A percentile compares a stretch with the other conserved stretches of the same genome.
phyloP scores from a whole-genome alignment of 1,140 invertebrate genomes.

The Drosophila persimilis region DNA sequence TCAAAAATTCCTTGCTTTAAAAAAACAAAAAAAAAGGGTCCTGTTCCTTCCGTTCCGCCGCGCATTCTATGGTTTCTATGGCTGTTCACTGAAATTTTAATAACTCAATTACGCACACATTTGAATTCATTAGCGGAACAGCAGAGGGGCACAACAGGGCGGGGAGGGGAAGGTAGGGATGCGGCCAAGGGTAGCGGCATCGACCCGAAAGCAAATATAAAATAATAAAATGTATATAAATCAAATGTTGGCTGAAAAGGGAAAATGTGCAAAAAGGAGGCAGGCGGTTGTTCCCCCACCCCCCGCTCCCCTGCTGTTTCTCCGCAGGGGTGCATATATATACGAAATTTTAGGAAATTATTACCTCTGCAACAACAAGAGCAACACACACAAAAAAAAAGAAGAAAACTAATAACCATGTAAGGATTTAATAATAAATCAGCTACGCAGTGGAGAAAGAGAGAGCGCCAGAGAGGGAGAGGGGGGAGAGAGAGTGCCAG shows the following conservation, averaged over 20 bases:
- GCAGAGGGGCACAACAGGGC: conserved; percentile 32
- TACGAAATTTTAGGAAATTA: conserved; percentile 56
- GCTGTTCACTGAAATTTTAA: conserved; percentile 75
- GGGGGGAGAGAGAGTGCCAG: not conserved
- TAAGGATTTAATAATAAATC: conserved; percentile 80
- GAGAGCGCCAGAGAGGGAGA: not conserved
- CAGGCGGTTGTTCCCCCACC: conserved; percentile 21
- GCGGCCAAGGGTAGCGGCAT: conserved; percentile 31
- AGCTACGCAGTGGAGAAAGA: conserved; percentile 36
- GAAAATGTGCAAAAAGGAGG: conserved; percentile 33
- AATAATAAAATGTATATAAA: conserved; percentile 79
- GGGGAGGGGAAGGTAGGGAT: not conserved
- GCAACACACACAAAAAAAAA: not conserved
- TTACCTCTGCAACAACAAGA: conserved; percentile 50
- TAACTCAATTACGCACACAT: conserved; percentile 81
- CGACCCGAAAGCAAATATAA: conserved; percentile 60
- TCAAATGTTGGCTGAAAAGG: conserved; percentile 67
- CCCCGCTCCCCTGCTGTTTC: conserved; percentile 1
- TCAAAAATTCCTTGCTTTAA: conserved; percentile 18
- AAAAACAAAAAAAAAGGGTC: conserved; percentile 27
- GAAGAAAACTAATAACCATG: conserved; percentile 78
- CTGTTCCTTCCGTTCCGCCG: too few relatives aligned
- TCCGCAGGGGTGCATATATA: conserved; percentile 64
- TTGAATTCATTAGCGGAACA: conserved; percentile 78
- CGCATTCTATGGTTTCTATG: not conserved